Base-by-base conservation (phyloP, 2,113 vertebrate species). In the Delphinapterus leucas region DNA sequence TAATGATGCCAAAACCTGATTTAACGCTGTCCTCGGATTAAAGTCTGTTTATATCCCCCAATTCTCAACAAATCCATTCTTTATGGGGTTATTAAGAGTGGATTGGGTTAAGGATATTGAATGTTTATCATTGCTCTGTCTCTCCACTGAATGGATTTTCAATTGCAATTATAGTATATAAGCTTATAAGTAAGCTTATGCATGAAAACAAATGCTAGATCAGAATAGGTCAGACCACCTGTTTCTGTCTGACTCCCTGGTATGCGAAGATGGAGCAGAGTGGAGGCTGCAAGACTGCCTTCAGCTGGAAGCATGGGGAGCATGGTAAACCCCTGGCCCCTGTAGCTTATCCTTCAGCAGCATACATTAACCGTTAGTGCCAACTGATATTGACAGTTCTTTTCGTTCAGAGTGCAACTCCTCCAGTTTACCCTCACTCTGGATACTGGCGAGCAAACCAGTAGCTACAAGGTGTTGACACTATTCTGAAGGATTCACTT, bases 181-280 rank as follows among this genome's bases (percentile, higher is more conserved):
- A 94, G 84, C 95, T 97, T 94, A 67, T 28, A 90, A 76, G 89
- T 63, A 88, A 95, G 61, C 73, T 92, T 86, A 6, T 79, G 31
- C 83, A 47, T 84, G 20, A 96, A 96, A 93, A 82, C 17, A 90
- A 96, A 92, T 81, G 63, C n/a, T 73, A 28, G 82, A 86, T 93
- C 77, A 73, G 77, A 80, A 26, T 41, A 65, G 65, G 36, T 76
- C 81, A 38, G 41, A 67, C 58, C 85, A 93, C 96, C 82, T 92
- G 81, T 77, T 86, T 86, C 74, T 93, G 0, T 88, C 28, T 79
- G 71, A 83, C 89, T 90, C 92, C 36, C 68, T 95, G 83, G 65
- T 41, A 13, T 9, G 26, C 90, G 53, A 60, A 65, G 17, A 8
- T n/a, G 9, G 44, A 11, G 20, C 38, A 71, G 67, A 76, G n/a